Evolutionary conservation across 2,113 vertebrate species (phyloP).

Genomic region (Sapayoa aenigma): DNA sequence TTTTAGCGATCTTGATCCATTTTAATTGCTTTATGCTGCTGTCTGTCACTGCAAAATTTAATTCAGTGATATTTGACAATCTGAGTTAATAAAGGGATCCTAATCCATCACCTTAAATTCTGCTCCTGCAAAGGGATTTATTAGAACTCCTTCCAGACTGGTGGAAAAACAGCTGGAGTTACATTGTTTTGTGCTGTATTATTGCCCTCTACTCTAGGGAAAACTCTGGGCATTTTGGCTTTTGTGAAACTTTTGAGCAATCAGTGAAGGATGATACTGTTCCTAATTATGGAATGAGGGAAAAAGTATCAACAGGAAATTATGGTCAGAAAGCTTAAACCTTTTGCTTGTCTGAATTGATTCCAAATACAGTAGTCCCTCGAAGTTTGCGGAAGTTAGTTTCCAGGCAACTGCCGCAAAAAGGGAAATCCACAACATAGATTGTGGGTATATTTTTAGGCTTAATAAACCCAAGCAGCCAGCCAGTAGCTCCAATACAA

Average conservation of each 20-base stretch:
- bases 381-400: too few species aligned
- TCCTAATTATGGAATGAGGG: neutral
- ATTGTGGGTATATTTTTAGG: too few species aligned
- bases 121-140: neutral
- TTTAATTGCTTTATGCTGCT: neutral
- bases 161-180: neutral
- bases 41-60: neutral
- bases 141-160: neutral
- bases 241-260: neutral
- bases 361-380: too few species aligned
- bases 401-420: too few species aligned
- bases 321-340: neutral
- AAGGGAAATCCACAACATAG: too few species aligned
- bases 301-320: neutral
- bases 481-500: too few species aligned
- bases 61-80: neutral
- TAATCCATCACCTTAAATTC: neutral
- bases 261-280: neutral
- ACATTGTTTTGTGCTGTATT: neutral
- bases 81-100: neutral
- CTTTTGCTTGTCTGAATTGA: neutral
- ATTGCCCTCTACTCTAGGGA: neutral
- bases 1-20: neutral
- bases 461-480: too few species aligned
- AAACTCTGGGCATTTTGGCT: neutral